Evolutionary conservation across 1,140 invertebrate species (phyloP).

Genomic region (Drosophila pallidifrons): DNA sequence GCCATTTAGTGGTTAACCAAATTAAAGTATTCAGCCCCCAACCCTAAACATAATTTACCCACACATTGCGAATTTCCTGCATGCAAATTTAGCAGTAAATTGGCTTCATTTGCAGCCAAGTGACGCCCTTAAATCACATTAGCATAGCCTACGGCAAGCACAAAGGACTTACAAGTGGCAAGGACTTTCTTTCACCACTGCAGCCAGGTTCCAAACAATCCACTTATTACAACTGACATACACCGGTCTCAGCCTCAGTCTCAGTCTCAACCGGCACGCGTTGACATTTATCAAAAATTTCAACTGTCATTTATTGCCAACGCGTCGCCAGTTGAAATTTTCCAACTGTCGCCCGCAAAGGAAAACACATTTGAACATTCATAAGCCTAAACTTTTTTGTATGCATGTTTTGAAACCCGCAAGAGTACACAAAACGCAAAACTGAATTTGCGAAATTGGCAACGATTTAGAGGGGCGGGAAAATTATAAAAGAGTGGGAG

Average conservation of each 20-base stretch:
- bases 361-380: conserved; percentile 71
- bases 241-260: conserved; percentile 9
- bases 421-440: conserved; percentile 56
- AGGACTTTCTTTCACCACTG: conserved; percentile 40
- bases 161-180: conserved; percentile 10
- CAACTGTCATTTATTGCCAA: conserved; percentile 71
- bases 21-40: neutral
- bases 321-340: conserved; percentile 43
- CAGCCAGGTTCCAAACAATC: conserved; percentile 65
- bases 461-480: conserved; percentile 2
- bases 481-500: neutral
- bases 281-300: conserved; percentile 73
- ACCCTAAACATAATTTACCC: neutral
- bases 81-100: conserved; percentile 50
- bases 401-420: conserved; percentile 39
- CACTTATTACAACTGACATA: conserved; percentile 54
- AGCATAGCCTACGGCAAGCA: conserved; percentile 38
- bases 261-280: conserved; percentile 45
- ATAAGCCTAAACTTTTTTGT: conserved; percentile 57
- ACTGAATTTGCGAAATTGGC: conserved; percentile 68
- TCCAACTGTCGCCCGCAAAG: conserved; percentile 9
- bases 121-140: conserved; percentile 48
- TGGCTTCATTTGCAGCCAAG: conserved; percentile 68
- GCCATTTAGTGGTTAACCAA: conserved; percentile 12
- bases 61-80: conserved; percentile 21